Evolutionary conservation across 2,888 invertebrate genomes (phyloP), one percentile per base, ranked within the genome.

Genomic region (Gryllus longicercus): DNA sequence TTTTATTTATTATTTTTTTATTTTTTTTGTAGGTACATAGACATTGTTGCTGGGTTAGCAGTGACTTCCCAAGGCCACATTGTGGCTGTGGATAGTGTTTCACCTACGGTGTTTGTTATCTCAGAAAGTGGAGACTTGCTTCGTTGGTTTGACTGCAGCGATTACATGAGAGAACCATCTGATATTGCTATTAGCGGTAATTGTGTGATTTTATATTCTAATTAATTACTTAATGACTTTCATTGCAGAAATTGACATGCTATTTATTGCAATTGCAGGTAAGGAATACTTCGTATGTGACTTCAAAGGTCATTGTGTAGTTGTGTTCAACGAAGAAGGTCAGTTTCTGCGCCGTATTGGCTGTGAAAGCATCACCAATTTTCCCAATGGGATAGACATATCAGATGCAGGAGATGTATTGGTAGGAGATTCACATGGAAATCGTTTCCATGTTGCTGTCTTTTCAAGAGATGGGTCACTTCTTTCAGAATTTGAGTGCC

Each of bases 231-330:
- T 18, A 63, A 63, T 63, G 11, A 63, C 5, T 14, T 63, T 63
- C 10, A 63, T 18, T 14, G 16, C n/a, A n/a, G 63, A 63, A 5
- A 5, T 38, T 38, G 38, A 38, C 63, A 63, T 80, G 81, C 82
- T 82, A 81, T 82, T 86, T 38, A 38, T 38, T 38, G 38, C 38
- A 38, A 38, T 38, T 87, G 50, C 87, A 95, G 95, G 95, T 85
- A 94, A 94, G 86, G 95, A 96, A 87, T 97, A 96, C 87, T 98
- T 96, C 88, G 96, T 98, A 82, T 98, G 98, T 88, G 98, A 98
- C 88, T 98, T 98, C 88, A 98, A 98, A 88, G 98, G 97, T 79
- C 98, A 98, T 89, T 97, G 97, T 88, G 97, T 98, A 79, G 97
- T 97, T 50, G 97, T 98, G 78, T 97, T 97, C 87, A 95, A 94